Evolutionary conservation across 2,888 invertebrate genomes (phyloP).

Genomic region (Phytoseiulus persimilis): DNA sequence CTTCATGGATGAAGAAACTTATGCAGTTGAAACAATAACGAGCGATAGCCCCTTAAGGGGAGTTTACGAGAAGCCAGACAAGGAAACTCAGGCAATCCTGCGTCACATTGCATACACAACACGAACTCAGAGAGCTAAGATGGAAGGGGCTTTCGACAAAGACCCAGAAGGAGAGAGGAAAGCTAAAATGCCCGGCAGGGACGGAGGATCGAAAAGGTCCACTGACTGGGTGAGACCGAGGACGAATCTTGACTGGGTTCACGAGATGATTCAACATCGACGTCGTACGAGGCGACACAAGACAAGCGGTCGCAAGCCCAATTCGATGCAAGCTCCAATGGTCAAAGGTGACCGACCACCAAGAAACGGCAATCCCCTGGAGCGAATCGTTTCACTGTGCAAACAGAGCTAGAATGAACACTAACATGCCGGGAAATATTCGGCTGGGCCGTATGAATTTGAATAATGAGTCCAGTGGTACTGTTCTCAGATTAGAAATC

Average conservation of each 20-base stretch:
- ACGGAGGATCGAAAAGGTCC: not conserved
- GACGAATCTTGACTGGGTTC: no score
- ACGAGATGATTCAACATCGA: no score
- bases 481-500: not conserved
- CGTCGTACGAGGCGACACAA: no score
- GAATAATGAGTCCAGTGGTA: not conserved
- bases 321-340: not conserved
- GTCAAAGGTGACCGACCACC: not conserved
- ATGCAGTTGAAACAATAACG: not conserved
- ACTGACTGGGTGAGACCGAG: no score
- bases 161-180: not conserved
- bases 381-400: not conserved
- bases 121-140: not conserved
- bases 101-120: not conserved
- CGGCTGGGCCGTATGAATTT: not conserved
- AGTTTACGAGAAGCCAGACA: not conserved
- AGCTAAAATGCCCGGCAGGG: not conserved
- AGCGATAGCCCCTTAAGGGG: not conserved
- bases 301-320: not conserved
- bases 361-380: not conserved
- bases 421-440: not conserved
- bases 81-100: not conserved
- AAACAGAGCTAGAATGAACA: not conserved
- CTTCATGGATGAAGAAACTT: not conserved
- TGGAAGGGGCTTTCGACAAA: not conserved